Evolutionary conservation across 1,140 invertebrate species (phyloP), one percentile per base, ranked within the genome.

Genomic region (Hermatobates lingyangjiaoensis): DNA sequence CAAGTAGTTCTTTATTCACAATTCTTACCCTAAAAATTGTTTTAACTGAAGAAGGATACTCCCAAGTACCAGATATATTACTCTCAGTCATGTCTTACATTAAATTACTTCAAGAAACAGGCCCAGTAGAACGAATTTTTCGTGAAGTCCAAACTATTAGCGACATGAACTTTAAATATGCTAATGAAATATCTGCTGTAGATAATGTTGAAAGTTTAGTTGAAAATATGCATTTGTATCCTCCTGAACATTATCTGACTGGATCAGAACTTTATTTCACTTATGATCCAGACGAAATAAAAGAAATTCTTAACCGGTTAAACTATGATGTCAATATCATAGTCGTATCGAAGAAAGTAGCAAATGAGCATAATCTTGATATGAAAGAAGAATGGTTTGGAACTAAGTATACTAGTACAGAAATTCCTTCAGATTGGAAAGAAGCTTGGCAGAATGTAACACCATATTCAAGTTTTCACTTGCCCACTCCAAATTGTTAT

Each of bases 401-500:
- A 10, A 81, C 78, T 0, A 70, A 75, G 57, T 84, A 81, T 57
- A 46, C 45, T 10, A 47, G 52, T 15, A 45, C 50, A 34, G 39
- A 38, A 18, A 59, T 62, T n/a, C 54, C 52, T 1, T 2, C 39
- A 1, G 63, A 72, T 14, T 54, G 52, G 56, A 25, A 57, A 1
- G 47, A 73, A 1, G 58, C 67, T 1, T 84, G 80, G 80, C 60
- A 71, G 28, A 64, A 64, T 7, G 71, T 75, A 1, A 61, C 70
- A 48, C 68, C 73, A 0, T 67, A 71, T 3, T 50, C 65, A 0
- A 71, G 77, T 23, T 58, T 83, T 58, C 68, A 72, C 54, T 64
- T 93, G 12, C 88, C 88, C 1, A 71, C 77, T 18, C 74, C 79
- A 5, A 96, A 95, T 69, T 69, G 75, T 27, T 96, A 81, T 66